Conservation (phyloP, 2,113 vertebrate genomes). For the Elachura formosa region DNA sequence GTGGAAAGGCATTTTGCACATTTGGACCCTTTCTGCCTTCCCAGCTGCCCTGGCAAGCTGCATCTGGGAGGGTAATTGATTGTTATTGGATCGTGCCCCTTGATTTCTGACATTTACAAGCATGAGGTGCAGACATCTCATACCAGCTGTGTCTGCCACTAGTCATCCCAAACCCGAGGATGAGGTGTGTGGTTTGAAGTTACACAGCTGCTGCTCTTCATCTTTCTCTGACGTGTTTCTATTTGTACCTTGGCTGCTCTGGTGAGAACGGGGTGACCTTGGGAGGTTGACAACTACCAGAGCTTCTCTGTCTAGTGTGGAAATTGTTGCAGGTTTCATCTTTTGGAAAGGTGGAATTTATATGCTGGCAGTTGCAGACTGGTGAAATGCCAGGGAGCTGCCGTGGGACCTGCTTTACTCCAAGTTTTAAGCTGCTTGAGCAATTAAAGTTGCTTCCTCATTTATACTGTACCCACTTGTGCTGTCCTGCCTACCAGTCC, state of each 20-base stretch:
- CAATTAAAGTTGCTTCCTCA: not conserved
- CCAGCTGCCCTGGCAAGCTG: not conserved
- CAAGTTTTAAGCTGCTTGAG: not conserved
- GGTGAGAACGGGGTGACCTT: not conserved
- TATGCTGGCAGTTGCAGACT: not conserved
- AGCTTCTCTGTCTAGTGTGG: not conserved
- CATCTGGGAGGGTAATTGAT: not conserved
- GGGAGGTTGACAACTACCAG: not conserved
- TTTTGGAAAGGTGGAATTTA: not conserved
- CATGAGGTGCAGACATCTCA: not conserved
- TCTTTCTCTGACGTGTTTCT: not conserved
- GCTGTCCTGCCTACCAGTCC: not conserved
- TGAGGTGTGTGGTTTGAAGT: not conserved
- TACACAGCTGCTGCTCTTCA: conserved; percentile 34
- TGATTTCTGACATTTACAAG: not conserved
- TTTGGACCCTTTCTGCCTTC: not conserved
- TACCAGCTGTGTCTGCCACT: not conserved
- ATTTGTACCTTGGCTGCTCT: not conserved
- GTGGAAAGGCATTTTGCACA: not conserved
- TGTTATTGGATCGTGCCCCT: not conserved
- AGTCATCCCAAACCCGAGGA: not conserved
- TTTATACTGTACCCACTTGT: not conserved
- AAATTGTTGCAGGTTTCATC: not conserved
- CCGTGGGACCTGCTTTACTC: rapidly evolving
- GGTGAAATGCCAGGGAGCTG: not conserved